Evolutionary conservation across 1,140 invertebrate species (phyloP).

Genomic region (Drosophila gunungcola): DNA sequence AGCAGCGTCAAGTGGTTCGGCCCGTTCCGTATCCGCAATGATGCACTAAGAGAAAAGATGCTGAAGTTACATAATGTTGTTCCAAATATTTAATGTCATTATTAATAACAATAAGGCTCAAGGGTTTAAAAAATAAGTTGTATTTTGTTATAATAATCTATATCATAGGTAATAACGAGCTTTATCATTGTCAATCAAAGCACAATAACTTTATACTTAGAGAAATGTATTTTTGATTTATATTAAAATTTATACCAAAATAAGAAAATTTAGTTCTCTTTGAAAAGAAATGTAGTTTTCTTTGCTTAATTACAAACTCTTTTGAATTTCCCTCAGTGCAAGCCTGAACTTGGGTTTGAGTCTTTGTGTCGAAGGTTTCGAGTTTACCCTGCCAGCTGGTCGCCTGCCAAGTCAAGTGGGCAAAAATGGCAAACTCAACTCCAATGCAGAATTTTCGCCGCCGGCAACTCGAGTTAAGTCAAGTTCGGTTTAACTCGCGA

Average conservation of each 20-base stretch:
- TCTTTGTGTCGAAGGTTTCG: slow-evolving; percentile 26
- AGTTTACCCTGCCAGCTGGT: slow-evolving; percentile 65
- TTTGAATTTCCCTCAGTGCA: slow-evolving; percentile 17
- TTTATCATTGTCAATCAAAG: no score
- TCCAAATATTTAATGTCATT: no score
- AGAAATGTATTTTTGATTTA: no score
- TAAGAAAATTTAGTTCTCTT: no score
- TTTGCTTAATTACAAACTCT: no score
- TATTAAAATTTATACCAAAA: no score
- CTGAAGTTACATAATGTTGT: neutral
- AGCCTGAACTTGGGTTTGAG: slow-evolving; percentile 23
- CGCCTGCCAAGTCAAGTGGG: slow-evolving; percentile 74
- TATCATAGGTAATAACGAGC: no score
- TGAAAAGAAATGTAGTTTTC: no score
- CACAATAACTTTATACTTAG: no score
- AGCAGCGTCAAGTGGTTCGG: slow-evolving; percentile 75
- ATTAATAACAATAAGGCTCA: no score
- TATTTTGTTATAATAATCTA: no score
- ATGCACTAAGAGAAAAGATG: slow-evolving; percentile 16
- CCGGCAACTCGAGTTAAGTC: slow-evolving; percentile 31
- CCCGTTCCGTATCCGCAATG: slow-evolving; percentile 30
- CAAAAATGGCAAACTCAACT: slow-evolving; percentile 61
- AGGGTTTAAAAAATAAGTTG: no score
- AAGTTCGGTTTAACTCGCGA: slow-evolving; percentile 26
- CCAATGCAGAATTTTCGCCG: slow-evolving; percentile 31